Conservation (phyloP, 1,140 invertebrate species). For the Bradysia coprophila region DNA sequence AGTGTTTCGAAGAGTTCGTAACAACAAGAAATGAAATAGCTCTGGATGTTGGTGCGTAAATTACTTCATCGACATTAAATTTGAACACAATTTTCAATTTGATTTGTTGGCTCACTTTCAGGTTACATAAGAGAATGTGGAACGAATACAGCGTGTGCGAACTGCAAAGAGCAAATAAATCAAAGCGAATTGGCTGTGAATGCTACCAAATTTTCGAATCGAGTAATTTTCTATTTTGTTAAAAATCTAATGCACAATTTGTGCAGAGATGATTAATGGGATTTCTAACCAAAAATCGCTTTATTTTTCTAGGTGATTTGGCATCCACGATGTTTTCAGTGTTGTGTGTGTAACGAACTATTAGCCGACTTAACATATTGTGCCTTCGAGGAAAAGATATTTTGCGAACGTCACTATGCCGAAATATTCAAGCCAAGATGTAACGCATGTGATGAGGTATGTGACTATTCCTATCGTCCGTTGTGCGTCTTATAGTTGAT, state of each 20-base stretch:
- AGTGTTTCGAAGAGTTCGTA: conserved; percentile 76
- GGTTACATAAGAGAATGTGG: conserved; percentile 22
- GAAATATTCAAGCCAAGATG: conserved; percentile 83
- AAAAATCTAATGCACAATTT: background rate
- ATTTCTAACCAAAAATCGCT: background rate
- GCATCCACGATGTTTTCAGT: conserved; percentile 80
- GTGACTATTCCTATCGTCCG: too few relatives aligned
- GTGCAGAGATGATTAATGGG: conserved; percentile 3
- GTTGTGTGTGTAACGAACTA: conserved; percentile 64
- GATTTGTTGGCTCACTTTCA: conserved; percentile 3
- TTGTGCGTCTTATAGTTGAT: too few relatives aligned
- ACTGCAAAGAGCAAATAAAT: conserved; percentile 29
- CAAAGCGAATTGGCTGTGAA: conserved; percentile 29
- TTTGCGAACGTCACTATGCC: conserved; percentile 86
- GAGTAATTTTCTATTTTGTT: conserved; percentile 15
- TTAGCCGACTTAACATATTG: conserved; percentile 89
- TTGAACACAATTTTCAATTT: background rate
- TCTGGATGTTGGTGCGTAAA: conserved; percentile 75
- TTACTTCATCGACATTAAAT: conserved; percentile 11
- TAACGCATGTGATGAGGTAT: conserved; percentile 87
- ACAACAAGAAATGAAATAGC: conserved; percentile 84
- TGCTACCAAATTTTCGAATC: conserved; percentile 30
- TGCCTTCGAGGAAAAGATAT: conserved; percentile 64
- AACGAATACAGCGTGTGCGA: conserved; percentile 25
- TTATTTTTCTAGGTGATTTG: conserved; percentile 31